Percentiles rank a stretch among this genome's conserved stretches.
Conservation (phyloP, 1,140 invertebrate species). For the Trichogramma pretiosum region DNA sequence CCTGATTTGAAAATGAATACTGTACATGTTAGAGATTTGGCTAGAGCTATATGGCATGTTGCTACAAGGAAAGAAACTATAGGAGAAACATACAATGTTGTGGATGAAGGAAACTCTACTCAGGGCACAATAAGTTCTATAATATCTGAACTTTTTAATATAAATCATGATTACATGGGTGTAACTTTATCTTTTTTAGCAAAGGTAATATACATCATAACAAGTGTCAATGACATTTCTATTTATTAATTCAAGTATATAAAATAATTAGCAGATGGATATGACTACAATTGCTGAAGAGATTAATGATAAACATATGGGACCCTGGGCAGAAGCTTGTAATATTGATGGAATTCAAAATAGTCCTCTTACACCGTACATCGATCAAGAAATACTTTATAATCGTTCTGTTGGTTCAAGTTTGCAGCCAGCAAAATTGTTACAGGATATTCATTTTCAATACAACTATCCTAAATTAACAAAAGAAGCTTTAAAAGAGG, state of each 20-base stretch:
- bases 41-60: conserved; percentile 67
- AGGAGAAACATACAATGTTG: conserved; percentile 68
- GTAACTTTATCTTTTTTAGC: conserved; percentile 67
- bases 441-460: conserved; percentile 46
- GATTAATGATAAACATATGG: conserved; percentile 85
- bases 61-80: conserved; percentile 45
- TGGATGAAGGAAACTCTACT: conserved; percentile 72
- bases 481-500: conserved; percentile 53
- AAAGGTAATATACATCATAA: too few relatives aligned
- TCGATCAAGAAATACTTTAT: conserved; percentile 70
- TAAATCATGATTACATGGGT: conserved; percentile 80
- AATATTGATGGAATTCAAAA: conserved; percentile 65
- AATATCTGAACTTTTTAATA: conserved; percentile 73
- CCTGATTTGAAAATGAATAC: conserved; percentile 78
- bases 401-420: conserved; percentile 72
- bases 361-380: conserved; percentile 78
- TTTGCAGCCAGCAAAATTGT: conserved; percentile 62
- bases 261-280: conserved; percentile 48
- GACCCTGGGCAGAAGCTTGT: conserved; percentile 81
- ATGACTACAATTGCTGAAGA: conserved; percentile 73
- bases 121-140: conserved; percentile 73
- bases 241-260: too few relatives aligned
- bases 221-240: too few relatives aligned
- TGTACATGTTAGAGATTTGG: conserved; percentile 76
- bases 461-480: conserved; percentile 53